Percentiles rank a stretch among this genome's conserved stretches.
These are phyloP conservation scores for Guaruba guarouba DNA, from an alignment of 2,113 vertebrate species.

Conservation along the genomic window DNA sequence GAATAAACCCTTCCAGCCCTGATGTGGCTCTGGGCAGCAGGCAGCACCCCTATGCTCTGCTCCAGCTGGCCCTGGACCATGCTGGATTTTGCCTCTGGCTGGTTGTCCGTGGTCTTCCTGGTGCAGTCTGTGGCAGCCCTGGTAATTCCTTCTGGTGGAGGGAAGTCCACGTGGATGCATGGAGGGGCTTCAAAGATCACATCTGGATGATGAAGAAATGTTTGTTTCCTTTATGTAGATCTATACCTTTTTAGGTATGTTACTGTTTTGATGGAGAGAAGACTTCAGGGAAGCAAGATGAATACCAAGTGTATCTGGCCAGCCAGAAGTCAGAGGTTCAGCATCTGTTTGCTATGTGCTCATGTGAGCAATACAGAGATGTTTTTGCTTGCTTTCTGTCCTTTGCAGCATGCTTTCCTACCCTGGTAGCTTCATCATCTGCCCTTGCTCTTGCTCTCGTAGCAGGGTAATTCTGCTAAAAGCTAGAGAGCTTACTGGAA, in stretches of 20 bases:
- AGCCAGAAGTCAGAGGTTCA: neutral
- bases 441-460: neutral
- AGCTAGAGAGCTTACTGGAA: conserved; percentile 22
- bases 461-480: neutral
- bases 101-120: neutral
- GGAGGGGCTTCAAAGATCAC: neutral
- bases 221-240: neutral
- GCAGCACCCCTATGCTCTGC: neutral
- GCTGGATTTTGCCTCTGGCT: neutral
- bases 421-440: neutral
- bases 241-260: neutral
- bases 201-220: neutral
- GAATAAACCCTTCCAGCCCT: neutral
- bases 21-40: neutral
- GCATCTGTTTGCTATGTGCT: neutral
- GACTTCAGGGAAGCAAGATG: neutral
- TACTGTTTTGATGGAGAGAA: neutral
- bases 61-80: neutral
- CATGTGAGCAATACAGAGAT: neutral
- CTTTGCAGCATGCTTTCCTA: neutral
- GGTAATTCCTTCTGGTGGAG: neutral
- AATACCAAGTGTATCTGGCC: neutral
- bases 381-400: neutral
- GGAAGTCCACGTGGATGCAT: neutral
- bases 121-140: neutral